Percentiles rank a stretch among this genome's conserved stretches.
Conservation (phyloP, 2,797 vertebrate species). For the Tokudaia tokunoshimensis region DNA sequence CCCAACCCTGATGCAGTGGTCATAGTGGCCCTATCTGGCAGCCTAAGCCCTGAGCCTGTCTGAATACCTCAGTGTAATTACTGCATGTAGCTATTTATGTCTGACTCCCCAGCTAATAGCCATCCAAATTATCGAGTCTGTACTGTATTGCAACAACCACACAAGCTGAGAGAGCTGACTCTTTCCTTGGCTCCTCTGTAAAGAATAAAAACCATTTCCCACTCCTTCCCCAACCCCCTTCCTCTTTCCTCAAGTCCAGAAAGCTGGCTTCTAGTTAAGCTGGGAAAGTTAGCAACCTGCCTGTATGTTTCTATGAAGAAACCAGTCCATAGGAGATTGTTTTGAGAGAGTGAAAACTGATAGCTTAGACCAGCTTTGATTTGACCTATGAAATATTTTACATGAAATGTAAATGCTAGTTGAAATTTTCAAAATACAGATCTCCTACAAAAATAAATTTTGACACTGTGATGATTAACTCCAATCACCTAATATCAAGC, state of each 20-base stretch:
- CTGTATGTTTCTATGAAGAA: not conserved
- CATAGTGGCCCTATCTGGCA: not conserved
- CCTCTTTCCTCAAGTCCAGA: slow-evolving; percentile 15
- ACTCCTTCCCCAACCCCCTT: not conserved
- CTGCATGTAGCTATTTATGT: not conserved
- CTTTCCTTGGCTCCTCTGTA: slow-evolving; percentile 33
- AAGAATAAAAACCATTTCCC: slow-evolving; percentile 68
- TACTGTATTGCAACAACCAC: not conserved
- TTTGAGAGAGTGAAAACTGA: slow-evolving; percentile 15
- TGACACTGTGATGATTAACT: not conserved
- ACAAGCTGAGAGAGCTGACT: not conserved
- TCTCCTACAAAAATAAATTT: slow-evolving; percentile 26
- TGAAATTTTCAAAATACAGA: not conserved
- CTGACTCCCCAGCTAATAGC: slow-evolving; percentile 46
- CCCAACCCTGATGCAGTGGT: not conserved
- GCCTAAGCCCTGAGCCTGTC: not conserved
- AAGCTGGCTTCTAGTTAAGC: not conserved
- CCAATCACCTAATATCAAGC: not conserved
- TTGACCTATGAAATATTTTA: not conserved
- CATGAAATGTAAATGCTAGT: slow-evolving; percentile 18
- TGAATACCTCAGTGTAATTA: slow-evolving; percentile 63
- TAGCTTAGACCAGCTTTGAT: not conserved
- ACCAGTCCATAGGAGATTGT: not conserved
- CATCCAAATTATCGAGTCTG: slow-evolving; percentile 13
- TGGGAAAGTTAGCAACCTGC: not conserved